Conservation (phyloP, 2,113 vertebrate species). For the Corythoichthys haematopterus region DNA sequence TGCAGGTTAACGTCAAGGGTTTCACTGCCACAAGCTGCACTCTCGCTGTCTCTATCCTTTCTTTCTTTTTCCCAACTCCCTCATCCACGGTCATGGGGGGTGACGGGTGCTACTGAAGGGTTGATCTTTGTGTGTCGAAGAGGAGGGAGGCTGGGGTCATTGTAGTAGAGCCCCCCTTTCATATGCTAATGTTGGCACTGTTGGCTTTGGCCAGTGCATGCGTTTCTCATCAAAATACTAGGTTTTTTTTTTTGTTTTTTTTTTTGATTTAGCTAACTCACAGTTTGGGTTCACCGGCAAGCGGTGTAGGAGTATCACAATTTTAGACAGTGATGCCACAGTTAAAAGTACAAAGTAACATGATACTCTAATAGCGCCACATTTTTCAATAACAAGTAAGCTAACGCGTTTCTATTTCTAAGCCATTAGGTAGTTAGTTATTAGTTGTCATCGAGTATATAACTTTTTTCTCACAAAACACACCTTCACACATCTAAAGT, state of each 20-base stretch:
- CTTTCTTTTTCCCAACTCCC: conserved; percentile 57
- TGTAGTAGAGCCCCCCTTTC: conserved; percentile 56
- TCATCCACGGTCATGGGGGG: conserved; percentile 36
- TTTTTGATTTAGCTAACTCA: conserved; percentile 24
- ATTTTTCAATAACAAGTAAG: too few species aligned
- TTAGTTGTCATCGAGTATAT: too few species aligned
- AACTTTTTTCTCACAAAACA: too few species aligned
- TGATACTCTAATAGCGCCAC: too few species aligned
- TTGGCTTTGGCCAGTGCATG: conserved; percentile 41
- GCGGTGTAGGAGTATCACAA: too few species aligned
- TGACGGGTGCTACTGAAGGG: conserved; percentile 26
- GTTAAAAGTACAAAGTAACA: too few species aligned
- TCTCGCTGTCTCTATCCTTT: conserved; percentile 63
- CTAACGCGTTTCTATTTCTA: too few species aligned
- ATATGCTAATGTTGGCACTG: conserved; percentile 61
- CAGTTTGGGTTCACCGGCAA: not conserved
- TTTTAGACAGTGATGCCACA: too few species aligned
- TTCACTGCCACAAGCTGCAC: conserved; percentile 41
- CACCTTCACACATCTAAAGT: too few species aligned
- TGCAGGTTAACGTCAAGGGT: conserved; percentile 48
- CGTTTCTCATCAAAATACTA: conserved; percentile 26
- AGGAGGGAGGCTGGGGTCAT: conserved; percentile 38
- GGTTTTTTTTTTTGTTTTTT: conserved; percentile 36
- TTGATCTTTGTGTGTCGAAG: conserved; percentile 46
- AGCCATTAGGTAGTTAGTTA: too few species aligned